A percentile compares a stretch with the other conserved stretches of the same genome.
Evolutionary conservation across 2,888 invertebrate species (phyloP).

Genomic region (Macrophya annulata): DNA sequence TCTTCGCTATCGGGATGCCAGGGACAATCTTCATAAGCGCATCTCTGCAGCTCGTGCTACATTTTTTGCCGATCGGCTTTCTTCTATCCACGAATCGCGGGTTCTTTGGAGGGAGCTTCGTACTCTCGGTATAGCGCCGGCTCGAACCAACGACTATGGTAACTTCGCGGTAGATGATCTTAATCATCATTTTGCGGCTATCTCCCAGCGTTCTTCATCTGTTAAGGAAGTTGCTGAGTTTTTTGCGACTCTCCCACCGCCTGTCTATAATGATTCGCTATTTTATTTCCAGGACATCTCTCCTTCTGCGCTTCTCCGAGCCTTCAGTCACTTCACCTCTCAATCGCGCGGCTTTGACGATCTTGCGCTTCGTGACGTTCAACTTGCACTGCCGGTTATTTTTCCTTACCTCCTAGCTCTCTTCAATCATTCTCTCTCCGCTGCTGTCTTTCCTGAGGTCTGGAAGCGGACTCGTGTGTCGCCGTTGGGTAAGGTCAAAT

Average conservation of each 20-base stretch:
- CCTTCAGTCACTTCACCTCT: background rate
- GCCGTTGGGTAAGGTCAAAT: background rate
- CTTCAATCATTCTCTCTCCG: background rate
- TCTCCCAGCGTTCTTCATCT: background rate
- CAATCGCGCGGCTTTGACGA: background rate
- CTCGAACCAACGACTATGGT: background rate
- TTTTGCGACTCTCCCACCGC: too few relatives aligned
- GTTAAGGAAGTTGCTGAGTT: background rate
- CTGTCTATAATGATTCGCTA: too few relatives aligned
- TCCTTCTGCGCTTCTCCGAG: background rate
- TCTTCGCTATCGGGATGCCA: background rate
- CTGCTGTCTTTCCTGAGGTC: background rate
- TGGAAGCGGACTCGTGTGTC: background rate
- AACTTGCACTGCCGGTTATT: background rate
- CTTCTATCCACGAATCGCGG: background rate
- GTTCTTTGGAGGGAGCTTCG: background rate
- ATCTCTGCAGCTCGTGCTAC: background rate
- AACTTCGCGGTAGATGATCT: background rate
- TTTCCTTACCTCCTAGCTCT: slow-evolving; percentile 7
- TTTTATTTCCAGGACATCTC: background rate
- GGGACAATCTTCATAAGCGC: background rate
- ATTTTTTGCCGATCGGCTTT: background rate
- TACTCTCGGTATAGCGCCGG: background rate
- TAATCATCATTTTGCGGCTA: background rate
- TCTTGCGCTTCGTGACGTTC: background rate